phyloP scores from a whole-genome alignment of 2,113 vertebrate genomes.

The Peromyscus maniculatus region DNA sequence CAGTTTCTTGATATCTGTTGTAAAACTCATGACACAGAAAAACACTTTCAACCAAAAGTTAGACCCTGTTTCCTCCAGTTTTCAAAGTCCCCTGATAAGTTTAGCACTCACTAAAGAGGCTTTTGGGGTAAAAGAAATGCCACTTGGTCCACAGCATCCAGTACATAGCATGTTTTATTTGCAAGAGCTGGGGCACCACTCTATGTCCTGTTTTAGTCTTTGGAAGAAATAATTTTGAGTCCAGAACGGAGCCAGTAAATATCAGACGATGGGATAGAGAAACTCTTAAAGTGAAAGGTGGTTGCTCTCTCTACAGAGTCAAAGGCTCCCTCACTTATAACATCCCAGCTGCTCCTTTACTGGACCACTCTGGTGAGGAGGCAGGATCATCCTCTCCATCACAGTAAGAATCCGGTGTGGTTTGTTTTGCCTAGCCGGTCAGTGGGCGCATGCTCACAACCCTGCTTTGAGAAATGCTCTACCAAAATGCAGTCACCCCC shows the following conservation, averaged over 20 bases:
- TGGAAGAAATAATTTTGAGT: neutral
- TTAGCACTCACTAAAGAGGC: neutral
- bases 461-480: neutral
- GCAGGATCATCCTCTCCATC: neutral
- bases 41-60: slow-evolving; percentile 68
- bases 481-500: neutral
- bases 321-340: neutral
- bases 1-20: slow-evolving; percentile 64
- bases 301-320: neutral
- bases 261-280: neutral
- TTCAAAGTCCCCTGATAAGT: neutral
- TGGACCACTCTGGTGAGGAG: neutral
- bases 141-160: rapidly evolving
- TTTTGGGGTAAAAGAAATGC: neutral
- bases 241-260: neutral
- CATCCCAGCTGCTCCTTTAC: neutral
- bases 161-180: neutral
- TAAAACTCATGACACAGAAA: slow-evolving; percentile 67
- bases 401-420: neutral
- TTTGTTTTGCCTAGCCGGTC: neutral
- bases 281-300: slow-evolving; percentile 9
- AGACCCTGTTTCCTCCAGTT: neutral
- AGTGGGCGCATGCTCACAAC: neutral
- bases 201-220: neutral
- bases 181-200: neutral